phyloP scores from a whole-genome alignment of 2,888 invertebrate genomes.

The Periphyllus acericola region DNA sequence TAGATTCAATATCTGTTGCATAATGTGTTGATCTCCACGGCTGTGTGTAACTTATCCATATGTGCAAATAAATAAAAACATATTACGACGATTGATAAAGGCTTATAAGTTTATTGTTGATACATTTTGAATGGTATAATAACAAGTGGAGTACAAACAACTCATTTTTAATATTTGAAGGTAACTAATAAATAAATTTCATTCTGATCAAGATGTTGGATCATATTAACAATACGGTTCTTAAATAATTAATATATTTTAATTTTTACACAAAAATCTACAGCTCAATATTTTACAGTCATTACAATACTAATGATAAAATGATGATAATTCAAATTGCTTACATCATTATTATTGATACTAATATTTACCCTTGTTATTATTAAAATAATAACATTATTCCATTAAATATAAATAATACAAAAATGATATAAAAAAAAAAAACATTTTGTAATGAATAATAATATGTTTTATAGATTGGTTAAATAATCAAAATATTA shows the following conservation, averaged over 20 bases:
- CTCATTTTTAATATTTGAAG: neutral
- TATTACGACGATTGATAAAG: neutral
- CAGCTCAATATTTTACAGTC: conserved; percentile 33
- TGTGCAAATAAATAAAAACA: neutral
- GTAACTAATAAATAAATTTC: neutral
- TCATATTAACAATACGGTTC: neutral
- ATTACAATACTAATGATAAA: neutral
- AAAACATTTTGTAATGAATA: neutral
- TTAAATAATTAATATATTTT: neutral
- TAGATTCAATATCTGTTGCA: too few species aligned
- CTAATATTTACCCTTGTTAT: conserved; percentile 28
- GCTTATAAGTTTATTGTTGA: neutral
- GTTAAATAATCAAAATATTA: conserved; percentile 3
- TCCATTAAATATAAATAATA: conserved; percentile 31
- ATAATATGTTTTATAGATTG: neutral
- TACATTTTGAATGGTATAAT: neutral
- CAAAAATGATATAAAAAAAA: conserved; percentile 9
- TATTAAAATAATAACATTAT: conserved; percentile 24
- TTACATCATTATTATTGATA: neutral
- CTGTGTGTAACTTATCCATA: neutral
- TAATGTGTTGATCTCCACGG: too few species aligned
- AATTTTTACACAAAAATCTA: conserved; percentile 41
- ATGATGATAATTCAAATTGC: conserved; percentile 17
- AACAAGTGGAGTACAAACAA: neutral
- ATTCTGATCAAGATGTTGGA: neutral